These are phyloP conservation scores for Perca fluviatilis DNA, from an alignment of 2,113 vertebrate genomes.

Conservation along the genomic window DNA sequence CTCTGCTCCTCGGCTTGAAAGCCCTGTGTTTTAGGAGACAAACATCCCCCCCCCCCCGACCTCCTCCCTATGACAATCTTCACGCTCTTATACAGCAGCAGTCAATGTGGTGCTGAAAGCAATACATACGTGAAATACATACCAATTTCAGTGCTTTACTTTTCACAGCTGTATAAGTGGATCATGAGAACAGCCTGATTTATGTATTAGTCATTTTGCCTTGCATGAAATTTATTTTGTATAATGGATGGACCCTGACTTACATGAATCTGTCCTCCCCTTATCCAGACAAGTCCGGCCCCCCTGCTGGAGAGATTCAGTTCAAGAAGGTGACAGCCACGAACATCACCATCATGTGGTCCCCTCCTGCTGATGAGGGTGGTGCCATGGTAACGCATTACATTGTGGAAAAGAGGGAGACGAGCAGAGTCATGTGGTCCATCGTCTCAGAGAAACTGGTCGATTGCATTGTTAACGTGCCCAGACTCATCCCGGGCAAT, in stretches of 20 bases:
- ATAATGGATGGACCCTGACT: not conserved
- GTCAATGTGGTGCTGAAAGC: too few species aligned
- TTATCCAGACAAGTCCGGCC: constrained; percentile 93
- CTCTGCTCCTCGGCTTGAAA: too few species aligned
- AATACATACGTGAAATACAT: too few species aligned
- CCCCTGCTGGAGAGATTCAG: constrained; percentile 92
- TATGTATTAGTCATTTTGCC: not conserved
- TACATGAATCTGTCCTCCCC: not conserved
- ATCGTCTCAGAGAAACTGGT: constrained; percentile 94
- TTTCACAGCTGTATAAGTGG: too few species aligned
- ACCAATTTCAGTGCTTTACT: too few species aligned
- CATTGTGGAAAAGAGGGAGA: constrained; percentile 97
- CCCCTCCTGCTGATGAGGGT: constrained; percentile 93
- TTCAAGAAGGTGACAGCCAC: constrained; percentile 96
- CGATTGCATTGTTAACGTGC: constrained; percentile 91
- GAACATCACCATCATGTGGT: constrained; percentile 94
- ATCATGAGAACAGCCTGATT: too few species aligned
- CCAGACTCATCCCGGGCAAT: constrained; percentile 96
- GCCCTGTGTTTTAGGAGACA: too few species aligned
- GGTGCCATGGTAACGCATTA: constrained; percentile 96
- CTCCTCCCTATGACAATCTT: too few species aligned
- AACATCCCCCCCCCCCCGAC: too few species aligned
- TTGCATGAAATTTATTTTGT: not conserved
- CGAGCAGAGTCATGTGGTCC: constrained; percentile 96
- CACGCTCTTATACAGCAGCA: too few species aligned